These are phyloP conservation scores for Antennarius maculatus DNA, from an alignment of 2,797 vertebrate genomes.

Conservation along the genomic window DNA sequence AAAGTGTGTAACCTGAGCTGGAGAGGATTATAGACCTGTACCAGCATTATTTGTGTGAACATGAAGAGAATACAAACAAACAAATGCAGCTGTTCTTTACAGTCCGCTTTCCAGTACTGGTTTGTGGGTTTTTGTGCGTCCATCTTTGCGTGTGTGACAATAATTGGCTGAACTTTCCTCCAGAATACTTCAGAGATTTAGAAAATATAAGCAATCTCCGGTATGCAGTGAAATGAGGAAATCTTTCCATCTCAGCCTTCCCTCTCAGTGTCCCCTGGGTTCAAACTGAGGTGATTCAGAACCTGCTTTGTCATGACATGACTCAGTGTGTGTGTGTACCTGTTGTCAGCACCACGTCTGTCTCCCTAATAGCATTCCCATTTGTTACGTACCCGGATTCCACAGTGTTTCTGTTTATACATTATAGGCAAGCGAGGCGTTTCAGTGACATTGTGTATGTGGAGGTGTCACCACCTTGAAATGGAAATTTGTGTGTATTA, in stretches of 20 bases:
- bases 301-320: conserved; percentile 11
- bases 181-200: not conserved
- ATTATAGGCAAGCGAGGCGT: conserved; percentile 39
- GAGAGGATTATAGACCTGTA: conserved; percentile 44
- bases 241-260: not conserved
- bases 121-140: not conserved
- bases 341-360: conserved; percentile 32
- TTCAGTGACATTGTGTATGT: conserved; percentile 34
- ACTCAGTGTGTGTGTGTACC: not conserved
- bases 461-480: conserved; percentile 36
- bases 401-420: conserved; percentile 36
- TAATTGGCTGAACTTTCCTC: not conserved
- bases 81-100: not conserved
- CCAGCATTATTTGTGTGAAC: conserved; percentile 30
- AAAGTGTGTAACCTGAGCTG: conserved; percentile 48
- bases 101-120: not conserved
- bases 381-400: conserved; percentile 40
- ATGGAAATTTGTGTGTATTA: conserved; percentile 15
- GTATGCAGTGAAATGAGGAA: not conserved
- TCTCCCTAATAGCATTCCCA: conserved; percentile 4
- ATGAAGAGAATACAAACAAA: not conserved
- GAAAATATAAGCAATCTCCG: conserved; percentile 20
- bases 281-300: not conserved
- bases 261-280: conserved; percentile 15
- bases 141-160: not conserved